Conservation (phyloP, 2,113 vertebrate species). For the Gopherus evgoodei region DNA sequence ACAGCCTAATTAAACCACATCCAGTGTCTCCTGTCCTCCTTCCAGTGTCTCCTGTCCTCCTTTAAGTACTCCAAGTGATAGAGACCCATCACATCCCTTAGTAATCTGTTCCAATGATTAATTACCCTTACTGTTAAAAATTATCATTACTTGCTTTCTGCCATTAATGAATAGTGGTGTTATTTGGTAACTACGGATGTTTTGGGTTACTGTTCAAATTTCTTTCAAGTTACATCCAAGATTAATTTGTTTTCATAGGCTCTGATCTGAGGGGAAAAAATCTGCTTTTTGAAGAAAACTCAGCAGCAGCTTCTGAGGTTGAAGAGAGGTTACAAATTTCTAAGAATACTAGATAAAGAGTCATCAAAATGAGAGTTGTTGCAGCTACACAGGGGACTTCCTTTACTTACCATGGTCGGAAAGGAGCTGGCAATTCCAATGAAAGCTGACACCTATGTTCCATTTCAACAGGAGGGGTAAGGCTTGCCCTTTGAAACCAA, state of each 20-base stretch:
- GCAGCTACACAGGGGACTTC: not conserved
- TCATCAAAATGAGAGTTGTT: not conserved
- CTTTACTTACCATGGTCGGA: not conserved
- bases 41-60: no score
- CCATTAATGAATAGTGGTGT: not conserved
- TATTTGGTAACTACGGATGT: not conserved
- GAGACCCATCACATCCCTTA: not conserved
- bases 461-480: not conserved
- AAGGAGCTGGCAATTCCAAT: not conserved
- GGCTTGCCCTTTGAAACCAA: not conserved
- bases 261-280: not conserved
- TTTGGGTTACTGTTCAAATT: not conserved
- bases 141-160: not conserved
- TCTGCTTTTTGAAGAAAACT: not conserved
- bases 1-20: no score
- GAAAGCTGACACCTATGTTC: not conserved
- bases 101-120: not conserved
- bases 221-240: not conserved
- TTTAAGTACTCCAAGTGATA: not conserved
- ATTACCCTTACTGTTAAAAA: not conserved
- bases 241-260: not conserved
- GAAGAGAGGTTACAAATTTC: not conserved
- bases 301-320: not conserved
- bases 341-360: not conserved
- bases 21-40: no score